Base-by-base conservation (phyloP, 2,113 vertebrate species). In the Brachirus orientalis region DNA sequence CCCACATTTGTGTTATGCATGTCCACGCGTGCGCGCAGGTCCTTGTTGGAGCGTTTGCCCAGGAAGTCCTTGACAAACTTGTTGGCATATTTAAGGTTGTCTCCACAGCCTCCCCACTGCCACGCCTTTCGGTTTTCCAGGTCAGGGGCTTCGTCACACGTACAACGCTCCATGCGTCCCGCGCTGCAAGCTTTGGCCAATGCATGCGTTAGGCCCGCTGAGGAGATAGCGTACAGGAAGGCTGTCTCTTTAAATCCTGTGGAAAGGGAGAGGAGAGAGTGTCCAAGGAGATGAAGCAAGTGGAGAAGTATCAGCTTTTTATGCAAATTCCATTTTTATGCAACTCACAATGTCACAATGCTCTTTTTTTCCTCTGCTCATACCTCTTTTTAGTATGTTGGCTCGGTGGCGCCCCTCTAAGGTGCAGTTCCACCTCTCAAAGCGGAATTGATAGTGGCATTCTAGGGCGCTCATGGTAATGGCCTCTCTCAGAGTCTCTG, bases 11-110 rank as follows among this genome's bases (percentile, higher is more conserved):
- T 98, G 88, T 99, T 99, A 91, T 98, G 98, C 90, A 97, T 96
- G 85, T 99, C 97, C 83, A 99, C 95, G 0, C 95, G 94, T 46
- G 97, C 98, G 0, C 98, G 92, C 51, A 99, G 91, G 72, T 99
- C 98, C 82, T 98, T 97, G 93, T 96, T 97, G 10, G 96, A 95
- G 75, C 97, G 95, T 91, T 97, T 95, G 74, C 97, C 97, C 77
- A 98, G 90, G 93, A 99, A 99, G 86, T 98, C 97, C 87, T 98
- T 98, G 82, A 98, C 97, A 8, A 99, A 99, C 84, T 99, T 99
- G 92, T 98, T 97, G 92, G 97, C 98, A 80, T 98, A 99, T 69
- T 98, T 98, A 55, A 99, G 95, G 89, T 99, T 99, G 93, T 99
- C 98, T 0, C 97, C 98, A 0, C 98, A 98, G 86, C 98, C 98